These are phyloP conservation scores for Halocaridina rubra DNA, from an alignment of 2,888 invertebrate species.

Conservation along the genomic window DNA sequence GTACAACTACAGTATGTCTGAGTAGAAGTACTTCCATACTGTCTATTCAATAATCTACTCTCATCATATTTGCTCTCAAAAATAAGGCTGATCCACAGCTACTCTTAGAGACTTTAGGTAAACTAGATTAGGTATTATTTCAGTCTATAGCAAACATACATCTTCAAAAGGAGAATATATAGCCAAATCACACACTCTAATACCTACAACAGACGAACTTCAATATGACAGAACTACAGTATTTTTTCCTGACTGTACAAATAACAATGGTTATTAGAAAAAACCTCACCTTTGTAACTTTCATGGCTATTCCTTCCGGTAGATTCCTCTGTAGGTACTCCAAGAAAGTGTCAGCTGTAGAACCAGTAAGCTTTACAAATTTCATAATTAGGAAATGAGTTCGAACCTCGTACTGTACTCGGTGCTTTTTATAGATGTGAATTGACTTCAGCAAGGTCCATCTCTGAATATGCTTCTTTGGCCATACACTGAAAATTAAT, in stretches of 20 bases:
- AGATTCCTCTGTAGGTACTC: slow-evolving; percentile 97
- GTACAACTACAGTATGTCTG: too few species aligned
- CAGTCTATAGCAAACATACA: background rate
- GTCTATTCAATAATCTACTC: too few species aligned
- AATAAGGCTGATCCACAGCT: background rate
- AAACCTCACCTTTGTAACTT: slow-evolving; percentile 77
- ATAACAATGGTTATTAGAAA: background rate
- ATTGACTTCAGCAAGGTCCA: slow-evolving; percentile 87
- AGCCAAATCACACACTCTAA: background rate
- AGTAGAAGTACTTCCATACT: too few species aligned
- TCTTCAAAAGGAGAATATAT: background rate
- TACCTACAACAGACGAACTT: background rate
- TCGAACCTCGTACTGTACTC: slow-evolving; percentile 94
- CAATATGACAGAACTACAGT: background rate
- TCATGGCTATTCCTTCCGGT: slow-evolving; percentile 96
- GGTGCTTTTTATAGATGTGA: slow-evolving; percentile 91
- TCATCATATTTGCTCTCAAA: too few species aligned
- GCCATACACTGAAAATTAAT: slow-evolving; percentile 20
- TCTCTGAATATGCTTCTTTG: slow-evolving; percentile 71
- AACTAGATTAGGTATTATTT: too few species aligned
- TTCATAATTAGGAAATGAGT: slow-evolving; percentile 90
- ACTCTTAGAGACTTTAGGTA: background rate
- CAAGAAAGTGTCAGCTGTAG: slow-evolving; percentile 93
- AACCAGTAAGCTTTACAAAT: slow-evolving; percentile 88
- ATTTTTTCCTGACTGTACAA: too few species aligned